Evolutionary conservation across 2,113 vertebrate species (phyloP), one percentile per base, ranked within the genome.

Genomic region (Tetrax tetrax): DNA sequence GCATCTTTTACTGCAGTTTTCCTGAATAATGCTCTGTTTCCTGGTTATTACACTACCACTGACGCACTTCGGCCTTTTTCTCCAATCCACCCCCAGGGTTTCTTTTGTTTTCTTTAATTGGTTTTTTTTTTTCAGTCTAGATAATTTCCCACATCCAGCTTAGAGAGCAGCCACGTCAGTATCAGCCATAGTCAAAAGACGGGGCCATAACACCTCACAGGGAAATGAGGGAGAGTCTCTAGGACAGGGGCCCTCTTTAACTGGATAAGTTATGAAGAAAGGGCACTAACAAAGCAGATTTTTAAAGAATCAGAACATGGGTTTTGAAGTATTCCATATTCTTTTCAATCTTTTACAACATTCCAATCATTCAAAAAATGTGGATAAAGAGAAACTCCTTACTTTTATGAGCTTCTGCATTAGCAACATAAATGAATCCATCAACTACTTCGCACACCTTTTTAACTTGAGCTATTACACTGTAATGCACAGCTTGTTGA

Each of bases 351-450:
- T 45, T 85, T 50, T 61, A 68, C 10, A 76, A 65, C 23, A 50
- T 65, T 76, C 9, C 16, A 90, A 60, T 77, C 28, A 82, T 94
- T 92, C 41, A 47, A 17, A 78, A 95, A 69, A 64, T 33, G 72
- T 3, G 4, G 81, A 51, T 43, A 59, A 83, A 87, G 47, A 87
- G 14, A 93, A 78, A 66, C 9, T 11, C 45, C 97, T 98, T 97
- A 99, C 99, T 98, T 98, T 95, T 98, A 14, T 97, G 96, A 68
- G 96, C 95, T 97, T 99, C 99, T 33, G 98, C 99, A 91, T 99
- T 99, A 72, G 98, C 98, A 63, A 99, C 99, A 54, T 99, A 99
- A 97, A 99, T 99, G 97, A 99, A 99, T 33, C 99, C 99, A 81
- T 99, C 98, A 57, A 99, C 99, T 35, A 98, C 98, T 93, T 98